Evolutionary conservation across 2,888 invertebrate species (phyloP).

Genomic region (Myopa testacea): DNA sequence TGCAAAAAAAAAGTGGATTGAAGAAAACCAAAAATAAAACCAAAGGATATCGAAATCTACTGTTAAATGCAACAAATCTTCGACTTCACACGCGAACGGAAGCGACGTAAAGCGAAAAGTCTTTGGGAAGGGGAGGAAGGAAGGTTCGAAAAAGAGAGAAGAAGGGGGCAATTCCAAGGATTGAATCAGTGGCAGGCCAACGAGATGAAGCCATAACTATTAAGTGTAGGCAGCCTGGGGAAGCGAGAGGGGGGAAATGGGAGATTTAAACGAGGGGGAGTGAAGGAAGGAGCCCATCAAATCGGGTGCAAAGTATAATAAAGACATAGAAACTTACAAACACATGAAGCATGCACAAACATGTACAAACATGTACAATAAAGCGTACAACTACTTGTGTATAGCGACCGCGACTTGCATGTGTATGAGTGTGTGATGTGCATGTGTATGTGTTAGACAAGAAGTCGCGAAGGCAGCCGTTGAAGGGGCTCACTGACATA

Average conservation of each 20-base stretch:
- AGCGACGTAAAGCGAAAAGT: conserved; percentile 3
- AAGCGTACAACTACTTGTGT: neutral
- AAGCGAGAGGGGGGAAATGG: neutral
- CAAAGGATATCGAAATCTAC: conserved; percentile 9
- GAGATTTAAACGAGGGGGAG: neutral
- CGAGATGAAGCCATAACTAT: neutral
- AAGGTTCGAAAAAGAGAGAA: neutral
- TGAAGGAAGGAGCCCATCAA: neutral
- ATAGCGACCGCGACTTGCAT: neutral
- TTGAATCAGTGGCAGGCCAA: neutral
- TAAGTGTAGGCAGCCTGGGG: neutral
- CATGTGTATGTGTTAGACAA: neutral
- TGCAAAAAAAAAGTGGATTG: neutral
- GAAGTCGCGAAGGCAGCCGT: neutral
- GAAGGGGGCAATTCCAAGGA: conserved; percentile 1
- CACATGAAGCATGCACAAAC: neutral
- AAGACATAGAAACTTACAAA: neutral
- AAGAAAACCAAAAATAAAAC: conserved; percentile 9
- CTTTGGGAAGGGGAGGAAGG: neutral
- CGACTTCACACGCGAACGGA: conserved; percentile 25
- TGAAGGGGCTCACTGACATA: conserved; percentile 40
- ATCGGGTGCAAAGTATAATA: neutral
- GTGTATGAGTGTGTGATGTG: neutral
- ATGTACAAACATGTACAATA: neutral
- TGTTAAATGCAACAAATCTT: conserved; percentile 27